phyloP scores from a whole-genome alignment of 2,888 invertebrate species.

The Choristoneura rosaceana region DNA sequence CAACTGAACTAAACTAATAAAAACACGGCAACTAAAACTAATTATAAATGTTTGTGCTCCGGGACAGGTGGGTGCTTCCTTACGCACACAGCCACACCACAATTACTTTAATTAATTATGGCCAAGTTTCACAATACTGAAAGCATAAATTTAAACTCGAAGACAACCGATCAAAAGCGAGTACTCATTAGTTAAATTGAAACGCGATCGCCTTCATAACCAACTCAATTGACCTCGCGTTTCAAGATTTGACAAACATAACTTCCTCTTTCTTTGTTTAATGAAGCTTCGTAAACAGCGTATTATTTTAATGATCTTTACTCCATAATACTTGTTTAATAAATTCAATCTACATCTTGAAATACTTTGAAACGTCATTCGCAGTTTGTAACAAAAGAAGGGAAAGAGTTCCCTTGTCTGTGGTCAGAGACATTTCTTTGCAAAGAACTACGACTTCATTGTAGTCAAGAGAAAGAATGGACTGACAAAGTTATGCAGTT shows the following conservation, averaged over 20 bases:
- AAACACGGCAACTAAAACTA: conserved; percentile 33
- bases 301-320: background rate
- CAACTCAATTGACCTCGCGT: background rate
- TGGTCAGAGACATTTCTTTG: background rate
- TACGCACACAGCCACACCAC: conserved; percentile 3
- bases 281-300: background rate
- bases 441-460: background rate
- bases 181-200: conserved; percentile 15
- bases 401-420: background rate
- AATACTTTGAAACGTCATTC: background rate
- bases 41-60: conserved; percentile 15
- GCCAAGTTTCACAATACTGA: conserved; percentile 22
- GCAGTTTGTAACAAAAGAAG: background rate
- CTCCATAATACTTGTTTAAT: background rate
- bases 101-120: conserved; percentile 25
- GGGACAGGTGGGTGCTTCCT: conserved; percentile 25
- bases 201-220: conserved; percentile 22
- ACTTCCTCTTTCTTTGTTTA: background rate
- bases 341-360: background rate
- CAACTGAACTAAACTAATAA: conserved; percentile 33
- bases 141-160: conserved; percentile 15
- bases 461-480: background rate
- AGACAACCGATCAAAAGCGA: conserved; percentile 18
- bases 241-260: background rate
- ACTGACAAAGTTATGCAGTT: background rate